Evolutionary conservation across 2,797 vertebrate genomes (phyloP).

Genomic region (Apogon hyalosoma): DNA sequence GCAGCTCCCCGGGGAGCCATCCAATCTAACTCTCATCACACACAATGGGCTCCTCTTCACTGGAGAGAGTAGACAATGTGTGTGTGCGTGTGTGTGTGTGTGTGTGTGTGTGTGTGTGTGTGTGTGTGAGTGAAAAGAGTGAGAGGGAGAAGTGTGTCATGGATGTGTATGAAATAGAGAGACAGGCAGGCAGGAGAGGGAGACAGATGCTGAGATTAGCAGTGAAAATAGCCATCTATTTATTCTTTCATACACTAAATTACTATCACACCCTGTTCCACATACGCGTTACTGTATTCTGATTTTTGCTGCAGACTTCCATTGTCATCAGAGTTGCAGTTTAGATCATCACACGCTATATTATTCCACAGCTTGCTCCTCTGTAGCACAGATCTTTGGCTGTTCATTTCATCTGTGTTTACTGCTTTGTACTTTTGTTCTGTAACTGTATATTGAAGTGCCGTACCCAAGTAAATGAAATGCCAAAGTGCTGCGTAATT

Average conservation of each 20-base stretch:
- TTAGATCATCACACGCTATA: constrained; percentile 34
- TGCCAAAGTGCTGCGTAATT: not conserved
- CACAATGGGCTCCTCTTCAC: constrained; percentile 86
- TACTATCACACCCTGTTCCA: constrained; percentile 59
- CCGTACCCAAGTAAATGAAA: constrained; percentile 7
- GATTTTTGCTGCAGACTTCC: constrained; percentile 43
- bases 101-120: constrained; percentile 21
- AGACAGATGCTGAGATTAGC: constrained; percentile 84
- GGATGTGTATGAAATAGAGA: constrained; percentile 14
- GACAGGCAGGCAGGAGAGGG: constrained; percentile 39
- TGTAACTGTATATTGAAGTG: constrained; percentile 9
- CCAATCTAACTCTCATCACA: constrained; percentile 89
- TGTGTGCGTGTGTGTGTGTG: constrained; percentile 26
- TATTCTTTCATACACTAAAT: constrained; percentile 85
- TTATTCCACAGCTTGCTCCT: constrained; percentile 33
- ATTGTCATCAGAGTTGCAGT: constrained; percentile 47
- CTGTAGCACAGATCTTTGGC: constrained; percentile 17
- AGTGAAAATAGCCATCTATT: constrained; percentile 83
- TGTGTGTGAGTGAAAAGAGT: constrained; percentile 4
- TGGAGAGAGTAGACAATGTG: constrained; percentile 72
- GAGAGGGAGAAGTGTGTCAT: constrained; percentile 19
- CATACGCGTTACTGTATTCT: constrained; percentile 29
- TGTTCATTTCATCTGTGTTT: constrained; percentile 24
- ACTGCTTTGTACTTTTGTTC: constrained; percentile 10
- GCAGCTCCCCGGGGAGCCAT: constrained; percentile 85